Base-by-base conservation (phyloP, 2,113 vertebrate genomes). In the Uria aalge region DNA sequence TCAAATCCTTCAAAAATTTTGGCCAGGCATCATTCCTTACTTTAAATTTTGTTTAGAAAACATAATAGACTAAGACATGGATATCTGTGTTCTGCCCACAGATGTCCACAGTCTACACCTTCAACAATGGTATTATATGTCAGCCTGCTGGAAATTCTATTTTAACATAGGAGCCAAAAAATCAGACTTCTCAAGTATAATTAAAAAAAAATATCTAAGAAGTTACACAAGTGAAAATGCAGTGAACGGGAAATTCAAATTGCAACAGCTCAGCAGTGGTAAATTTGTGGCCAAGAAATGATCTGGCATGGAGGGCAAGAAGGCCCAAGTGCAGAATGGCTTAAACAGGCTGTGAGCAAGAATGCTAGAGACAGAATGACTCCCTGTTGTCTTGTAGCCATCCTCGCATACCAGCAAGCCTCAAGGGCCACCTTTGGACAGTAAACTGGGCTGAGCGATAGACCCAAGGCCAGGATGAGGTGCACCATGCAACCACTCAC, bases 401-500 rank as follows among this genome's bases (percentile, higher is more conserved):
- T 14, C 7, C 41, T 36, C 29, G 5, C 68, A 55, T 6, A 94
- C 3, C 17, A 73, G 9, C 2, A 81, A 43, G 14, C 24, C 8
- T 45, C 21, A 45, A 11, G 5, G 24, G 8, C 24, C 47, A 67
- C 2, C 27, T 90, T 20, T 32, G 6, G 13, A 30, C 9, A 43
- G 20, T 12, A 66, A 16, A n/a, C 9, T 50, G 34, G 22, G 30
- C 17, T 7, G 1, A 73, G 8, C 7, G 5, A 7, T 14, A 20
- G 12, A 53, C 9, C 6, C 36, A 52, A 62, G 6, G 5, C 7
- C 5, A 8, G 29, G 7, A 23, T 75, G 40, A 62, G 6, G 17
- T 13, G 3, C 1, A 1, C 20, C 15, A 24, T 17, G 20, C 4
- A 34, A 56, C 7, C 14, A 41, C 8, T n/a, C 11, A 60, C 19